Evolutionary conservation across 2,113 vertebrate species (phyloP).

Genomic region (Cygnus atratus): DNA sequence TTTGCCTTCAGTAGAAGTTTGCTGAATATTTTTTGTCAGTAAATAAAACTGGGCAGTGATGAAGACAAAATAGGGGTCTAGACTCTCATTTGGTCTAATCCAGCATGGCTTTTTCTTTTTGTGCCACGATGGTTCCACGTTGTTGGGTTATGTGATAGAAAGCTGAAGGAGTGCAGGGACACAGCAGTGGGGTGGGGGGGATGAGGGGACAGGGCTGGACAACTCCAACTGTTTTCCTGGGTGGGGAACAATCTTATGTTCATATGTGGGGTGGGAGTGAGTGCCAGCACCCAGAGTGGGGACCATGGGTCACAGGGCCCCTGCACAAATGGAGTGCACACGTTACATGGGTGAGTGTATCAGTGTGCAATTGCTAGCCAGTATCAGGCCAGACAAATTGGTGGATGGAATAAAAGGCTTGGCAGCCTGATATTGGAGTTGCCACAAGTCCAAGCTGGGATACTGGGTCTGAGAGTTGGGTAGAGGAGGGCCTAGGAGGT

Average conservation of each 20-base stretch:
- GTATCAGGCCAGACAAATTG: neutral
- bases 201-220: neutral
- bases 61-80: neutral
- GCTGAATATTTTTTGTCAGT: neutral
- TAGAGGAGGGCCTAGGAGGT: neutral
- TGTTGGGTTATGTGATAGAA: neutral
- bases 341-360: neutral
- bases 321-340: neutral
- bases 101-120: neutral
- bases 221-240: neutral
- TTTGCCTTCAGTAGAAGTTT: neutral
- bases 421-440: neutral
- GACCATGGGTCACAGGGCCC: neutral
- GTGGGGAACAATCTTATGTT: no score
- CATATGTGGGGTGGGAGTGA: no score
- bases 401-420: neutral
- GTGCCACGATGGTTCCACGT: neutral
- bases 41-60: neutral
- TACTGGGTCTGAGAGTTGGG: neutral
- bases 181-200: neutral
- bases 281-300: neutral
- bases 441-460: neutral
- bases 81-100: neutral
- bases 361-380: neutral
- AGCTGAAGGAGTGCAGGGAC: neutral